Base-by-base conservation (phyloP, 2,797 vertebrate genomes). In the Syngnathus acus region DNA sequence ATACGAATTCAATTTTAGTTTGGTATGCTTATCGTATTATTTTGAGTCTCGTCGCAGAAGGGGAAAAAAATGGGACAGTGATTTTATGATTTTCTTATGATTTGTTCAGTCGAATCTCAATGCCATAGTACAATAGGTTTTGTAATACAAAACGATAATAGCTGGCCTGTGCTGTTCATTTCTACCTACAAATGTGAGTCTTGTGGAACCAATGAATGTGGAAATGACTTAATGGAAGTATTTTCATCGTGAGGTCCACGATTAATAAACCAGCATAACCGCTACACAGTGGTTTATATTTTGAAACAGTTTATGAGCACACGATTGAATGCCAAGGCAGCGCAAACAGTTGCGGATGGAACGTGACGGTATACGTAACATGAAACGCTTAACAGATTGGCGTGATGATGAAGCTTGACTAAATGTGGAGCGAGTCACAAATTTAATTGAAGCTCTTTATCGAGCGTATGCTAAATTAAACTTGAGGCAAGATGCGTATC, bases 381-480 rank as follows among this genome's bases (percentile, higher is more conserved):
- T 43, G 40, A 23, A 62, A 62, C 42, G 7, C 6, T 43, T 13
- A 62, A 62, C 60, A 62, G n/a, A 40, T 54, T 9, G 21, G 54
- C 2, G 54, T 57, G 55, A 57, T 57, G 55, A 57, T 57, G 55
- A 37, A 37, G 55, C 55, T 57, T 57, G 55, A 38, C 55, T 37
- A 57, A 37, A 57, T 57, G 55, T 57, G 32, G 55, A 37, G 55
- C 3, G 55, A 57, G 14, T 57, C 26, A 38, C 26, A 57, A 57
- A 37, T 57, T 38, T 57, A 32, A 57, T 57, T 57, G 55, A 7
- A 7, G 26, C 26, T 37, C 55, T 37, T 57, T 57, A 57, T 37
- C 6, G 55, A 32, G 55, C 14, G 16, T 38, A 57, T 37, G 55
- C 6, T 32, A 10, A 51, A 51, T 51, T 51, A 11, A 21, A 51